Evolutionary conservation across 2,888 invertebrate genomes (phyloP), one percentile per base, ranked within the genome.

Genomic region (Heliconius aoede): DNA sequence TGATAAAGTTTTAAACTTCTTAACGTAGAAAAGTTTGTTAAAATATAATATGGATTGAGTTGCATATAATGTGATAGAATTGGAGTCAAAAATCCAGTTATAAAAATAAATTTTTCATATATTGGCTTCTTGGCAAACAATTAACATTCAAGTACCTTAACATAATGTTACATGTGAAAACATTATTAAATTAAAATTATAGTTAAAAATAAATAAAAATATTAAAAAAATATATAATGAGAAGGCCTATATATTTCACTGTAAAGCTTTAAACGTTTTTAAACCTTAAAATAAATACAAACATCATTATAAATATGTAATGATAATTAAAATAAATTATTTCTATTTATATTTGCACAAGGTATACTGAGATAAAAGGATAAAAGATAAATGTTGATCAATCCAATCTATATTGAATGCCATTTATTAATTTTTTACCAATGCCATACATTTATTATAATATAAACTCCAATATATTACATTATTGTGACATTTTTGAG

Each of bases 31-130:
- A 75, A 76, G 81, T 84, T 82, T 84, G 81, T 84, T 83, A 83
- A 76, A 81, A 76, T 81, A 76, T 76, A 71, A 76, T 81, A 77
- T 72, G 73, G 75, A 77, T 68, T 77, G 78, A 69, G 74, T 81
- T 85, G 83, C 80, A 83, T 81, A 79, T 85, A 87, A 85, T 88
- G 88, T 83, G 86, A 86, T 88, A 85, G 78, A 74, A 86, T 86
- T 87, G 87, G 86, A 86, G 84, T 80, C 24, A 24, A 74, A 55
- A 60, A 60, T 40, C 15, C 72, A 60, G 26, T 36, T 32, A 69
- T 15, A 65, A 18, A 15, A 24, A 15, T 7, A 24, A 15, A n/a
- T 1, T 15, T 32, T 64, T 32, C 4, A 24, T 40, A 24, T 40
- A 65, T 15, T 24, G 21, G 8, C 24, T 5, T 36, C n/a, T 36